Base-by-base conservation (phyloP, 2,888 invertebrate species). In the Philhelius pedissequus region DNA sequence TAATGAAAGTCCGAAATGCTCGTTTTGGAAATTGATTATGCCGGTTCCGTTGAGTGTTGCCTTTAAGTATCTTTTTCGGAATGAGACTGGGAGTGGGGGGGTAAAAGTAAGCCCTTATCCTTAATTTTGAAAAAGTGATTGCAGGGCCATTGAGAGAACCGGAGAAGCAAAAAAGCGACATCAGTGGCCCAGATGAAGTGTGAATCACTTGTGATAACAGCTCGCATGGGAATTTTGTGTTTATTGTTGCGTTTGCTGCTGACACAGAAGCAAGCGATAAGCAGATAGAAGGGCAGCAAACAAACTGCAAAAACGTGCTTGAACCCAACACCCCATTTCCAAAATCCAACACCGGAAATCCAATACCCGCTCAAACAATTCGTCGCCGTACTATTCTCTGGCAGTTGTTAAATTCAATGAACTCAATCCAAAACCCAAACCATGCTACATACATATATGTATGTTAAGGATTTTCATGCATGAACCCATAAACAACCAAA, bases 131-230 rank as follows among this genome's bases (percentile, higher is more conserved):
- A 54, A 32, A 56, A 56, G 11, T 32, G 32, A 20, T 20, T 18
- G 32, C 20, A 32, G 13, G 32, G 56, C 3, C 18, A 18, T 4
- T 13, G 7, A 7, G 4, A n/a, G 3, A 7, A 40, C 5, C 45
- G n/a, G n/a, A 48, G 48, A 48, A 22, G 7, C 22, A 25, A 32
- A 20, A 38, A 1, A 38, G 27, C 38, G 43, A 15, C 30, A 45
- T 25, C 9, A 22, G 30, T 45, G 15, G 27, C 38, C 50, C 68
- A 68, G 74, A 80, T 74, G 79, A 80, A 74, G 79, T 75, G 75
- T 60, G 80, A 80, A 80, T 75, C 58, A 80, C 69, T 80, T 75
- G 60, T 74, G 75, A 80, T 75, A 80, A 75, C 75, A 62, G 62
- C 80, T 75, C 68, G 45, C 74, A 69, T 48, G 75, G 75, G 80